A percentile compares a stretch with the other conserved stretches of the same genome.
Evolutionary conservation across 2,113 vertebrate genomes (phyloP).

Genomic region (Dipodomys stephensi): DNA sequence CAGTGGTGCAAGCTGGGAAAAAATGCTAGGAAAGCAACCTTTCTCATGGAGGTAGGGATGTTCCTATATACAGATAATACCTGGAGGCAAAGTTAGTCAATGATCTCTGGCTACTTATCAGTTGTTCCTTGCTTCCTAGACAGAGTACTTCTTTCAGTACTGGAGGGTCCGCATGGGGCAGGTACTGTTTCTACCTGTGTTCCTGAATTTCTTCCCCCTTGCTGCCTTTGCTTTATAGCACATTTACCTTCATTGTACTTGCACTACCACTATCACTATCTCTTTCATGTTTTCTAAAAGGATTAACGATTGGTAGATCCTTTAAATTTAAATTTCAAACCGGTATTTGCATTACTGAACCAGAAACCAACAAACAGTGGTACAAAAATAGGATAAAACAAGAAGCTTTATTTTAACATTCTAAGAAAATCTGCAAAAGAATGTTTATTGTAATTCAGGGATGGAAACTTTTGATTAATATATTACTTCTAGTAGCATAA

Average conservation of each 20-base stretch:
- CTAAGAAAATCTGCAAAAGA: slow-evolving; percentile 11
- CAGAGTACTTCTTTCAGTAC: not conserved
- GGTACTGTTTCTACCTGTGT: not conserved
- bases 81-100: not conserved
- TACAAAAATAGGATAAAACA: not conserved
- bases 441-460: not conserved
- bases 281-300: not conserved
- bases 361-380: not conserved
- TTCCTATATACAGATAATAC: not conserved
- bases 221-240: not conserved
- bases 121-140: not conserved
- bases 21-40: not conserved
- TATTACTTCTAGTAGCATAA: slow-evolving; percentile 22
- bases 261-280: not conserved
- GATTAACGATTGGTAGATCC: not conserved
- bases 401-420: not conserved
- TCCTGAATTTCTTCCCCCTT: not conserved
- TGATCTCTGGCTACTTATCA: not conserved
- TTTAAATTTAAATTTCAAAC: not conserved
- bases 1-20: not conserved
- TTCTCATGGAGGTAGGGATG: not conserved
- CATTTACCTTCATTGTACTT: not conserved
- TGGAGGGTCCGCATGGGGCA: not conserved
- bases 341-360: not conserved
- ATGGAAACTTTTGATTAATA: not conserved